phyloP scores from a whole-genome alignment of 2,888 invertebrate species.

The Choristoneura rosaceana region DNA sequence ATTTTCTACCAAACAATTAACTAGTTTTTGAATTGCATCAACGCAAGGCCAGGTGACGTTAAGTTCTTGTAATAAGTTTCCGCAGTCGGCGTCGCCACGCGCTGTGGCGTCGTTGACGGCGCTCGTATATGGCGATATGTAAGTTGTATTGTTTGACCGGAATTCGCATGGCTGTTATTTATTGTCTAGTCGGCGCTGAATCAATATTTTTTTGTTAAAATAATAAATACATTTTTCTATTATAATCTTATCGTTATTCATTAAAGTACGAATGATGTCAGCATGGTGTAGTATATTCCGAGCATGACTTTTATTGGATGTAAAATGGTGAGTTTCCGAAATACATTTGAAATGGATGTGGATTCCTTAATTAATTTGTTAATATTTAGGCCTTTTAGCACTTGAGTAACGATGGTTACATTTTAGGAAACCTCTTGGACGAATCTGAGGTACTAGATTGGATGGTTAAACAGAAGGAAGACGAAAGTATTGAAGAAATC shows the following conservation, averaged over 20 bases:
- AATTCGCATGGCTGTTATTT: slow-evolving; percentile 81
- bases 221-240: slow-evolving; percentile 83
- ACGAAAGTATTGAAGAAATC: slow-evolving; percentile 96
- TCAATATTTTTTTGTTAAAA: slow-evolving; percentile 73
- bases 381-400: slow-evolving; percentile 54
- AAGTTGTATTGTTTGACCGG: slow-evolving; percentile 79
- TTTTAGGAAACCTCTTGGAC: slow-evolving; percentile 86
- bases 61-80: slow-evolving; percentile 38
- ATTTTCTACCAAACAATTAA: slow-evolving; percentile 47
- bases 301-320: slow-evolving; percentile 81
- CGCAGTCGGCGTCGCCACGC: slow-evolving; percentile 46
- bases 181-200: slow-evolving; percentile 80
- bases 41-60: slow-evolving; percentile 63
- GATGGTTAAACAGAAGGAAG: slow-evolving; percentile 96
- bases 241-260: slow-evolving; percentile 75
- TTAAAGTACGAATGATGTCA: slow-evolving; percentile 82
- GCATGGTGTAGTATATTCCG: slow-evolving; percentile 81
- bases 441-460: slow-evolving; percentile 94
- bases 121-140: slow-evolving; percentile 64
- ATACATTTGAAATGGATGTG: slow-evolving; percentile 80
- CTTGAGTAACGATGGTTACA: slow-evolving; percentile 61
- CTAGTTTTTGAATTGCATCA: slow-evolving; percentile 66
- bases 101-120: slow-evolving; percentile 74
- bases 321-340: slow-evolving; percentile 80
- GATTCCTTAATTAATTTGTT: slow-evolving; percentile 70